Evolutionary conservation across 2,888 invertebrate species (phyloP).

Genomic region (Anorthoa munda): DNA sequence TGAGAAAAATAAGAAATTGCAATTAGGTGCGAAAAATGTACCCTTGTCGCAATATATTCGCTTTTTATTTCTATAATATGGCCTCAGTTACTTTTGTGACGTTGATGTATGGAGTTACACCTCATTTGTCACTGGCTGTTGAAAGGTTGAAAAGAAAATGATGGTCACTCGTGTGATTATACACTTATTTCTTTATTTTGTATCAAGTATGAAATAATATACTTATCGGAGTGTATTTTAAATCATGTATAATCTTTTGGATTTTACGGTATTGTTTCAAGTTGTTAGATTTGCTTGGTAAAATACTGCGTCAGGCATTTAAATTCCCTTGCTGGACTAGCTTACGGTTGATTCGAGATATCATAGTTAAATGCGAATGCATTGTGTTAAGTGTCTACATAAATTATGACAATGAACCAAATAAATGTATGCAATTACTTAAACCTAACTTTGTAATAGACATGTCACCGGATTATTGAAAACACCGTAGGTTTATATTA

Average conservation of each 20-base stretch:
- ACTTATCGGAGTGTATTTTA: not conserved
- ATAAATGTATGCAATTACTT: too few relatives aligned
- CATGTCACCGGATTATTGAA: too few relatives aligned
- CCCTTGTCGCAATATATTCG: constrained; percentile 26
- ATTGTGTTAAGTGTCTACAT: not conserved
- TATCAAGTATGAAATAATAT: not conserved
- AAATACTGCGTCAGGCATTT: not conserved
- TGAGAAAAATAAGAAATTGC: constrained; percentile 35
- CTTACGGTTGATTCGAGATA: not conserved
- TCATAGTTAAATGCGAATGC: not conserved
- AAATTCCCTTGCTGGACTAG: not conserved
- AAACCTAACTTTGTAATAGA: too few relatives aligned
- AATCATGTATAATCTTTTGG: not conserved
- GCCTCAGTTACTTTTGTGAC: constrained; percentile 52
- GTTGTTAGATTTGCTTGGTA: not conserved
- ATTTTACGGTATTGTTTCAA: not conserved
- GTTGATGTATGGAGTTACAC: constrained; percentile 56
- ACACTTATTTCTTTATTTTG: constrained; percentile 5
- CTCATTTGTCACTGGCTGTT: constrained; percentile 59
- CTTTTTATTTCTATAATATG: constrained; percentile 43
- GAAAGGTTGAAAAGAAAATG: constrained; percentile 54
- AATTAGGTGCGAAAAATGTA: constrained; percentile 31
- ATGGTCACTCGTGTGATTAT: constrained; percentile 43
- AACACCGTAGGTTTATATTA: too few relatives aligned
- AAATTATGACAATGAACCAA: too few relatives aligned